Evolutionary conservation across 2,113 vertebrate species (phyloP).

Genomic region (Sinocyclocheilus anshuiensis): DNA sequence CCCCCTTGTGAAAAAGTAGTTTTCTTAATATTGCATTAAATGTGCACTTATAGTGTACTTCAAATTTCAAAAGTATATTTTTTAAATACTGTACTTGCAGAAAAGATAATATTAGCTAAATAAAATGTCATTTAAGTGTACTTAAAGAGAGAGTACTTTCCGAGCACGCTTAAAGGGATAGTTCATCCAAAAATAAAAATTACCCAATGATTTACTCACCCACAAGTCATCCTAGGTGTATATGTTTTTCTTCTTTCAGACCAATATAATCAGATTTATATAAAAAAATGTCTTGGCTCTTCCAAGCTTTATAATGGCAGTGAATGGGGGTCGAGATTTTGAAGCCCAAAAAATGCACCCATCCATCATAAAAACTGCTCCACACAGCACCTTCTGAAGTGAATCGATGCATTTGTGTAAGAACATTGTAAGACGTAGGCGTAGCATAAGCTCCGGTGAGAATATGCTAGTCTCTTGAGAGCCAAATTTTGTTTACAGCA

Average conservation of each 20-base stretch:
- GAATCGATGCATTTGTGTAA: neutral
- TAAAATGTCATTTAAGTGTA: neutral
- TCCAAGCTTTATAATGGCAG: neutral
- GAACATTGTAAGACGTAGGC: neutral
- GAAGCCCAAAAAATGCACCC: neutral
- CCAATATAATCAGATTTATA: neutral
- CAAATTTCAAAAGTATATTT: too few species aligned
- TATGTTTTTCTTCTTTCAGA: neutral
- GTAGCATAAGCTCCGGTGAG: too few species aligned
- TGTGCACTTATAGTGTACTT: too few species aligned
- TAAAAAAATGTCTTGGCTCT: neutral
- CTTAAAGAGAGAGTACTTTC: neutral
- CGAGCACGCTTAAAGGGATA: neutral
- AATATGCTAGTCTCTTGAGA: too few species aligned
- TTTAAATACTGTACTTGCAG: neutral
- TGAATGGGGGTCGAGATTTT: neutral
- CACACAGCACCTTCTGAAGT: neutral
- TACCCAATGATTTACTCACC: neutral
- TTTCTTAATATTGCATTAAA: too few species aligned
- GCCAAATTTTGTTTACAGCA: too few species aligned
- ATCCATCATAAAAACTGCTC: neutral
- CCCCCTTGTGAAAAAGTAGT: neutral
- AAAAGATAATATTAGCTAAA: neutral
- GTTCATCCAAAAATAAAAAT: neutral
- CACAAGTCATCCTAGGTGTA: neutral